phyloP scores from a whole-genome alignment of 2,113 vertebrate genomes.

The Mionectes macconnelli region DNA sequence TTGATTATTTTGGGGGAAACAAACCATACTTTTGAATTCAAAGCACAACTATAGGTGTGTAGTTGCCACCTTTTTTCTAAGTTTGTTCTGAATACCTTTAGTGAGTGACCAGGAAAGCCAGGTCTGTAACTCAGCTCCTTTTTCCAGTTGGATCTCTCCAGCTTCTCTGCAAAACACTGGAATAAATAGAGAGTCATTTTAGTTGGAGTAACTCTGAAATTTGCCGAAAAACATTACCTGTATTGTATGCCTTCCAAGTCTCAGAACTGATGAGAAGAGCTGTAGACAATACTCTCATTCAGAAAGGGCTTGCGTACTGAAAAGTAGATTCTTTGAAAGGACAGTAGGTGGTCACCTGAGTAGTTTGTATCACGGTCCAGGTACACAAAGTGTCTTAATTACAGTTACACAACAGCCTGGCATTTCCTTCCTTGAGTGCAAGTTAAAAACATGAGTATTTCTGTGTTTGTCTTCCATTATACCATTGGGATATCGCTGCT shows the following conservation, averaged over 20 bases:
- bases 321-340: neutral
- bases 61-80: neutral
- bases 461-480: neutral
- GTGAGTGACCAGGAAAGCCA: neutral
- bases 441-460: neutral
- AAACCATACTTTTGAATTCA: neutral
- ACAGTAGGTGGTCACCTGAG: neutral
- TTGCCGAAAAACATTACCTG: neutral
- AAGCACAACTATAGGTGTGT: neutral
- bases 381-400: neutral
- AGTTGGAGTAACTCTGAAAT: neutral
- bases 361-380: neutral
- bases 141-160: neutral
- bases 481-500: neutral
- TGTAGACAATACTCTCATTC: constrained; percentile 11
- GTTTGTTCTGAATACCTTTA: neutral
- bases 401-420: neutral
- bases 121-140: neutral
- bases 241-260: constrained; percentile 1
- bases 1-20: neutral
- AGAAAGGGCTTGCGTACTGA: neutral
- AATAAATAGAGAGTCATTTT: neutral
- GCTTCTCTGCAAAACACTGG: neutral
- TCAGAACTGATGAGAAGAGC: neutral
- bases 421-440: neutral